A percentile compares a stretch with the other conserved stretches of the same genome.
Conservation (phyloP, 1,140 invertebrate genomes). For the Pygmarrhopalites habei region DNA sequence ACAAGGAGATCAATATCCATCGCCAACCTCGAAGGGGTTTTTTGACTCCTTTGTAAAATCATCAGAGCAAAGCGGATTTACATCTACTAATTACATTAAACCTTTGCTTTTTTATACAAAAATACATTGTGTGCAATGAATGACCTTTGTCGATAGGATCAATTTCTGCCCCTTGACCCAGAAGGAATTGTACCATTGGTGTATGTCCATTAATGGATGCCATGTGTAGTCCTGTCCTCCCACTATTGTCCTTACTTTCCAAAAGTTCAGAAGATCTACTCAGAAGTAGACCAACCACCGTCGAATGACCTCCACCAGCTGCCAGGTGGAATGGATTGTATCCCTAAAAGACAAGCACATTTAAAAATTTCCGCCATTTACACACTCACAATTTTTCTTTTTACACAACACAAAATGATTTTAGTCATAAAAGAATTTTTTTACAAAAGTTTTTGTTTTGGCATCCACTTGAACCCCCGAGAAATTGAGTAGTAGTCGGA, state of each 20-base stretch:
- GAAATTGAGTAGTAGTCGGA: conserved; percentile 88
- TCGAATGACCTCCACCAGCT: conserved; percentile 88
- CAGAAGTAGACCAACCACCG: conserved; percentile 81
- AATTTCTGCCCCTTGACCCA: conserved; percentile 95
- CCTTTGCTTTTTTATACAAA: no score
- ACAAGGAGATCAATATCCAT: no score
- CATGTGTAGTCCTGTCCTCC: conserved; percentile 93
- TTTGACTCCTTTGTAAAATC: no score
- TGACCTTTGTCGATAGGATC: conserved; percentile 92
- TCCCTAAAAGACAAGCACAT: conserved; percentile 53
- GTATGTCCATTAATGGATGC: conserved; percentile 92
- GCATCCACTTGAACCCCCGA: conserved; percentile 94
- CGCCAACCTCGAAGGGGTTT: no score
- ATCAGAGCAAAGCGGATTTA: no score
- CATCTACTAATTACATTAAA: no score
- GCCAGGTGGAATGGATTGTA: conserved; percentile 92
- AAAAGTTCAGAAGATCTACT: conserved; percentile 89
- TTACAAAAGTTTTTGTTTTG: conserved; percentile 79
- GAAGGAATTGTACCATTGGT: conserved; percentile 93
- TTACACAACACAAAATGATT: no score
- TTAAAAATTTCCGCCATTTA: no score
- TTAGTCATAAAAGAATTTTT: conserved; percentile 9
- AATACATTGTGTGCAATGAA: no score
- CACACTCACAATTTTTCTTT: no score
- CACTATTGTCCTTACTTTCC: conserved; percentile 85